Evolutionary conservation across 2,888 invertebrate genomes (phyloP).

Genomic region (Panopea generosa): DNA sequence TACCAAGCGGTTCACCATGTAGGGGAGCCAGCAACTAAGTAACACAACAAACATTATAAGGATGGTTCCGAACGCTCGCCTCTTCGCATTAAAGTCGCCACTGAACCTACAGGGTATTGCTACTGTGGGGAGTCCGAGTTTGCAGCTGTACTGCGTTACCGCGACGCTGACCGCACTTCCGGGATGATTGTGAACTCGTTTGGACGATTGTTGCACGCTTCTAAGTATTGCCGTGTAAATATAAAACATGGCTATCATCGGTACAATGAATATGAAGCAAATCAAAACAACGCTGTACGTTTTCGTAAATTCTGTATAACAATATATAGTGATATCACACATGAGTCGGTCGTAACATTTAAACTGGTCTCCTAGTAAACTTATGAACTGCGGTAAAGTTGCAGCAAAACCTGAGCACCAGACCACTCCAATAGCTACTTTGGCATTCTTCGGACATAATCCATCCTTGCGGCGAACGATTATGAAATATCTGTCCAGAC

Average conservation of each 20-base stretch:
- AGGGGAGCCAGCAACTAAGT: conserved; percentile 76
- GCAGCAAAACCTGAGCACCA: conserved; percentile 64
- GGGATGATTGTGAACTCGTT: conserved; percentile 68
- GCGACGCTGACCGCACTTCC: conserved; percentile 54
- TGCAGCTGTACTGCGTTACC: conserved; percentile 64
- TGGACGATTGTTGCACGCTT: conserved; percentile 68
- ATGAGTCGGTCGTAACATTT: conserved; percentile 36
- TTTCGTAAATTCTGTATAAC: not conserved
- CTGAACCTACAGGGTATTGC: conserved; percentile 49
- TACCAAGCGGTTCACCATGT: conserved; percentile 62
- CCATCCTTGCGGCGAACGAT: conserved; percentile 74
- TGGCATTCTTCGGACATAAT: conserved; percentile 68
- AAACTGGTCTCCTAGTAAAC: conserved; percentile 59
- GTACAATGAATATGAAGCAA: conserved; percentile 71
- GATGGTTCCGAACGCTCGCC: conserved; percentile 80
- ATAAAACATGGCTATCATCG: conserved; percentile 70
- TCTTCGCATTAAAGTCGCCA: conserved; percentile 78
- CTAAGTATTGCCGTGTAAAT: conserved; percentile 72
- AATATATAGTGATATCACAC: conserved; percentile 41
- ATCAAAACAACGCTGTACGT: conserved; percentile 60
- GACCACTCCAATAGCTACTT: conserved; percentile 59
- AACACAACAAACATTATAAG: conserved; percentile 74
- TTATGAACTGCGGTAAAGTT: conserved; percentile 68
- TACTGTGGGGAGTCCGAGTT: conserved; percentile 55
- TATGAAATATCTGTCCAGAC: conserved; percentile 78